Percentiles rank a stretch among this genome's conserved stretches.
phyloP scores from a whole-genome alignment of 2,888 invertebrate genomes.

The Gordius sp. region DNA sequence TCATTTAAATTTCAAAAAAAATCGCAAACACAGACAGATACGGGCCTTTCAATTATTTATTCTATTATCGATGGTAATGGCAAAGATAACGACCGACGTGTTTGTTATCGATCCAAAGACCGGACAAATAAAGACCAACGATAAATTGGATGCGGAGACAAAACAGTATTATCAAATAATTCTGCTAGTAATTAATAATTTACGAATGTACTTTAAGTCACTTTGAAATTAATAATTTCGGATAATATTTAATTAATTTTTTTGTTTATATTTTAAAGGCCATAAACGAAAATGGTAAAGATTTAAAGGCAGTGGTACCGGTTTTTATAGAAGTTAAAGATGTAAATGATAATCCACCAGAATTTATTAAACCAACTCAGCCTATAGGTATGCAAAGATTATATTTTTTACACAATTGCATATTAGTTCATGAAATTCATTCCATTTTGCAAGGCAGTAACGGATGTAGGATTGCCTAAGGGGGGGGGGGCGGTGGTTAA shows the following conservation, averaged over 20 bases:
- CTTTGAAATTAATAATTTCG: too few relatives aligned
- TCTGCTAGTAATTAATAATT: not conserved
- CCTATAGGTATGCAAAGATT: conserved; percentile 7
- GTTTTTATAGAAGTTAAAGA: conserved; percentile 9
- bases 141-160: conserved; percentile 3
- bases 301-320: not conserved
- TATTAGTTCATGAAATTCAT: too few relatives aligned
- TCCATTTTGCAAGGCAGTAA: too few relatives aligned
- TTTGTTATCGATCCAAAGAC: not conserved
- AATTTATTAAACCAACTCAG: conserved; percentile 9
- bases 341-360: conserved; percentile 8
- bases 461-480: too few relatives aligned
- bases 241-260: too few relatives aligned
- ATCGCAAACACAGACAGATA: not conserved
- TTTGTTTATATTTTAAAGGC: too few relatives aligned
- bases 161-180: not conserved
- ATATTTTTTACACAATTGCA: too few relatives aligned
- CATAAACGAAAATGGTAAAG: not conserved
- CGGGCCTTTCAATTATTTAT: not conserved
- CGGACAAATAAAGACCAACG: not conserved
- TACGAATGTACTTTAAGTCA: not conserved
- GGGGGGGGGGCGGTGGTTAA: too few relatives aligned
- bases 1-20: too few relatives aligned
- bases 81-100: not conserved
- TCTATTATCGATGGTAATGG: conserved; percentile 7